These are phyloP conservation scores for Rhinolophus sinicus DNA, from an alignment of 2,113 vertebrate genomes.

Conservation along the genomic window DNA sequence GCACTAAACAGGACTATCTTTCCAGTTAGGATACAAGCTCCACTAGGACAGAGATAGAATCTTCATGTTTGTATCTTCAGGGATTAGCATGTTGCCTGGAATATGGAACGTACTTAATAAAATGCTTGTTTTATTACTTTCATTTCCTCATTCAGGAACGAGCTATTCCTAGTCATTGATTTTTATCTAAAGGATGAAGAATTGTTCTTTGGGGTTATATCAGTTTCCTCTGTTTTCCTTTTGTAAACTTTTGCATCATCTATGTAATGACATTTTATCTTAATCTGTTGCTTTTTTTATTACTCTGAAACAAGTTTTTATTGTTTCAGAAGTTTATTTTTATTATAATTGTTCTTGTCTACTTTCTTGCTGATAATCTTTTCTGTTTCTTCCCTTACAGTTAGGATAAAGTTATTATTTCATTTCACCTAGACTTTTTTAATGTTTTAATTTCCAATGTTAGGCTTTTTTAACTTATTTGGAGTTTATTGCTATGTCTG, in stretches of 20 bases:
- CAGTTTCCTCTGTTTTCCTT: conserved; percentile 18
- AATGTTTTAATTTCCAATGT: not conserved
- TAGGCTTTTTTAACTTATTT: conserved; percentile 9
- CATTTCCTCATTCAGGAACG: conserved; percentile 29
- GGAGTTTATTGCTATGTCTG: not conserved
- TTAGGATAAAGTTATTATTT: conserved; percentile 28
- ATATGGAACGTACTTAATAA: conserved; percentile 29
- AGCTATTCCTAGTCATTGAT: not conserved
- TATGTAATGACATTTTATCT: conserved; percentile 3
- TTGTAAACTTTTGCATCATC: not conserved
- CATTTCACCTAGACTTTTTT: not conserved
- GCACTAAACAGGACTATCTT: not conserved
- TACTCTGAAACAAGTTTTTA: conserved; percentile 11
- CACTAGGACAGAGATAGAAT: not conserved
- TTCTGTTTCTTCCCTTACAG: not conserved
- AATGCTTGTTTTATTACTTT: conserved; percentile 53
- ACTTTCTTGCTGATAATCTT: not conserved
- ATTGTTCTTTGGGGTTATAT: not conserved
- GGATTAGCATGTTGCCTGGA: not conserved
- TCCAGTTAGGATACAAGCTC: conserved; percentile 11
- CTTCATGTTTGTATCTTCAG: not conserved
- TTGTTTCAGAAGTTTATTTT: conserved; percentile 51
- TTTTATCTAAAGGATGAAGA: conserved; percentile 47
- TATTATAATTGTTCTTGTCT: conserved; percentile 8
- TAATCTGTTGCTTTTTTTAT: conserved; percentile 35